Base-by-base conservation (phyloP, 2,113 vertebrate genomes). In the Tapirus terrestris region DNA sequence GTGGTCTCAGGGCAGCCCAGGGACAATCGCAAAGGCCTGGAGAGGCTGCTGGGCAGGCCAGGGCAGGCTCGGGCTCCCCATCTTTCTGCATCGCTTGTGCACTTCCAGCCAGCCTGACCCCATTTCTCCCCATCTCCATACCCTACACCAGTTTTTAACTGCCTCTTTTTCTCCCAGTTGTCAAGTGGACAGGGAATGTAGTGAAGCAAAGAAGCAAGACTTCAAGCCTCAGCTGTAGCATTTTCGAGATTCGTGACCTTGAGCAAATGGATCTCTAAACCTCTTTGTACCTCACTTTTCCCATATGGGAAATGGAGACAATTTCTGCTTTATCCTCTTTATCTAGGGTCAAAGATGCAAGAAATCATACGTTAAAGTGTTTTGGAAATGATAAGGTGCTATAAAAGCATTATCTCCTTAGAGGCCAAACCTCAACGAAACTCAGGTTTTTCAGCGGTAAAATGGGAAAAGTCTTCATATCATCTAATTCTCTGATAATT, bases 261-360 rank as follows among this genome's bases (percentile, higher is more conserved):
- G 4, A 43, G 39, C 2, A 23, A 31, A 18, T 0, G 23, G 39
- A 3, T 14, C 6, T 9, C 18, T 29, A 31, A 20, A 29, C 21
- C 5, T 60, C n/a, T 36, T 11, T 21, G 63, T 1, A 5, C n/a
- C 87, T 67, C 20, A 20, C 5, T 73, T 80, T 65, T 45, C 63
- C 87, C 48, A 4, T 80, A 45, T 86, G 73, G 51, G 43, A 43
- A n/a, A 53, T 25, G n/a, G 72, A 53, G 17, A 6, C 0, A 4
- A 60, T 43, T 25, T 86, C 80, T 93, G 61, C 72, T 51, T 53
- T 13, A 9, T 48, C 73, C 11, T 58, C 23, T 65, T 20, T 79
- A n/a, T 45, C 25, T 58, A 53, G 0, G 0, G 58, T 89, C 70
- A 61, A 23, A 56, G 31, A 18, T 89, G 33, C 18, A 53, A 21